phyloP scores from a whole-genome alignment of 2,797 vertebrate species.

The Enteromius unitaeniatus region DNA sequence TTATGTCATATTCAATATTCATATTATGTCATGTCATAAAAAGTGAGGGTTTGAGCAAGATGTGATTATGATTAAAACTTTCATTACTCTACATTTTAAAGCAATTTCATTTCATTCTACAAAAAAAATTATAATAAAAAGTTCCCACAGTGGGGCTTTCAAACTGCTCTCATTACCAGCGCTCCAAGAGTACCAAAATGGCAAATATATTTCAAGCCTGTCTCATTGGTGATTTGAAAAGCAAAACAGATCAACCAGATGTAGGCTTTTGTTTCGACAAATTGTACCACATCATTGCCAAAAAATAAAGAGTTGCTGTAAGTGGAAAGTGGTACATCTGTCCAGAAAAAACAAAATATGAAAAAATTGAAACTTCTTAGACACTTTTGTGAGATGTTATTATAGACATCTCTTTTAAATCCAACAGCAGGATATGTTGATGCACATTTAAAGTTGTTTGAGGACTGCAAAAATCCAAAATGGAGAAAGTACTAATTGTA shows the following conservation, averaged over 20 bases:
- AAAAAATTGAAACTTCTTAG: neutral
- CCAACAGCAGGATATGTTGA: neutral
- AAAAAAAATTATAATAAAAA: neutral
- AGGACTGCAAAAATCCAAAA: neutral
- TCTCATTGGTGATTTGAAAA: neutral
- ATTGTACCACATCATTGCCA: neutral
- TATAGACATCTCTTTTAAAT: neutral
- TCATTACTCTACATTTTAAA: neutral
- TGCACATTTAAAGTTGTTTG: neutral
- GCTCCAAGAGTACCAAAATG: neutral
- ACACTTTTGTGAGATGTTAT: neutral
- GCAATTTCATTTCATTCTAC: neutral
- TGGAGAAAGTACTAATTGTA: neutral
- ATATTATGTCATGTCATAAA: no score
- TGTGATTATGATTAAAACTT: neutral
- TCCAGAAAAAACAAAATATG: neutral
- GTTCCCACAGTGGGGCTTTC: neutral
- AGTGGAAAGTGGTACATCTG: neutral
- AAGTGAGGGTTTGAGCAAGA: neutral
- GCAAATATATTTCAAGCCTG: neutral
- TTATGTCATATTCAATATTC: neutral
- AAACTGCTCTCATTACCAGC: neutral
- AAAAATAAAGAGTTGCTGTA: neutral
- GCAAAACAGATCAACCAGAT: slow-evolving; percentile 7
- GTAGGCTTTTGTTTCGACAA: neutral